Evolutionary conservation across 2,797 vertebrate species (phyloP).

Genomic region (Leptoclinus maculatus): DNA sequence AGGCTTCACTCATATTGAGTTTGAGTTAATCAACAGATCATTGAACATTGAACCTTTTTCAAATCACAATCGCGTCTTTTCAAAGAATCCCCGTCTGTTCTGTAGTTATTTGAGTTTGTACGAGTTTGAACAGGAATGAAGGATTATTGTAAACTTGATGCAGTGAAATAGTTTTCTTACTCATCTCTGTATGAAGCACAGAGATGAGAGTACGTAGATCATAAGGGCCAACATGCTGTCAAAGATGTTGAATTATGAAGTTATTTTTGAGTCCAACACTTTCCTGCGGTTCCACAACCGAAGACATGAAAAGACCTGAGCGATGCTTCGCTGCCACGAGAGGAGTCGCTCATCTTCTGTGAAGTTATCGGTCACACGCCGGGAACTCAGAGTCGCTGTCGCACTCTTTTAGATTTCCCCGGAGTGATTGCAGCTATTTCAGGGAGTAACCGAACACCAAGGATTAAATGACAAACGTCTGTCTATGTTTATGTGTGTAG

Average conservation of each 20-base stretch:
- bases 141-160: too few relatives aligned
- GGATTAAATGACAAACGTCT: slow-evolving; percentile 13
- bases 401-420: not conserved
- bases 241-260: slow-evolving; percentile 2
- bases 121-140: too few relatives aligned
- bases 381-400: not conserved
- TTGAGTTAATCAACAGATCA: too few relatives aligned
- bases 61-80: too few relatives aligned
- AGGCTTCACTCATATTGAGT: not conserved
- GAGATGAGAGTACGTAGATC: not conserved
- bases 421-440: slow-evolving; percentile 24
- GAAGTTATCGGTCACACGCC: slow-evolving; percentile 43
- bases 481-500: not conserved
- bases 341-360: slow-evolving; percentile 43
- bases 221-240: not conserved
- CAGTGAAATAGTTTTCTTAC: too few relatives aligned
- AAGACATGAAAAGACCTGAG: slow-evolving; percentile 54
- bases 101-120: too few relatives aligned
- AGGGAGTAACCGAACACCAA: slow-evolving; percentile 16
- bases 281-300: slow-evolving; percentile 35
- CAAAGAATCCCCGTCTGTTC: too few relatives aligned
- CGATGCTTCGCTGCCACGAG: slow-evolving; percentile 42
- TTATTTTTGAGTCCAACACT: slow-evolving; percentile 29
- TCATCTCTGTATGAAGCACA: too few relatives aligned
- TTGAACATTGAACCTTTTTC: too few relatives aligned